A percentile compares a stretch with the other conserved stretches of the same genome.
phyloP scores from a whole-genome alignment of 2,113 vertebrate species.

The human (Homo sapiens) region GRCh38 chr14:65771001-65771500 shows the following conservation, averaged over 20 bases:
- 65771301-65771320: not conserved
- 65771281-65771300: not conserved
- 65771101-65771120: not conserved
- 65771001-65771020: not conserved
- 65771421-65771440: not conserved
- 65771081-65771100: not conserved
- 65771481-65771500: not conserved
- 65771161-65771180: conserved; percentile 52
- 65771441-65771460: not conserved
- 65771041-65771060: not conserved
- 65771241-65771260: not conserved
- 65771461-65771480: not conserved
- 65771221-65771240: conserved; percentile 40
- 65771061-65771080: conserved; percentile 15
- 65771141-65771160: conserved; percentile 41
- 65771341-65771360: conserved; percentile 22
- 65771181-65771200: conserved; percentile 63
- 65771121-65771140: conserved; percentile 33
- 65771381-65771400: conserved; percentile 40
- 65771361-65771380: conserved; percentile 54
- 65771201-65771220: conserved; percentile 54
- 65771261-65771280: not conserved
- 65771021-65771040: not conserved
- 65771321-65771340: not conserved
- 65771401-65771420: not conserved